These are phyloP conservation scores for Crotalus tigris DNA, from an alignment of 2,113 vertebrate species.

Conservation along the genomic window DNA sequence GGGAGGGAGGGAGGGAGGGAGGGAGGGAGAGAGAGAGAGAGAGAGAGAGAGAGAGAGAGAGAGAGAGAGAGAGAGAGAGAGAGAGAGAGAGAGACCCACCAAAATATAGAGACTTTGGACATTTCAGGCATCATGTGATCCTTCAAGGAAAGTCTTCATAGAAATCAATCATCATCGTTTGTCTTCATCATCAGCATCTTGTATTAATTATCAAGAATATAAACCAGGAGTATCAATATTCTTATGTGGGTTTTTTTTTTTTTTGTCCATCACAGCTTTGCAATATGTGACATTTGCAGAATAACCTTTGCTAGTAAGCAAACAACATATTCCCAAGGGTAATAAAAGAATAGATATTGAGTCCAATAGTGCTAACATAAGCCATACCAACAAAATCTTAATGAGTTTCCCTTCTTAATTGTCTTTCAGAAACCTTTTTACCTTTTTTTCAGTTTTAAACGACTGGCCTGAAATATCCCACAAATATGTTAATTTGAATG, in stretches of 20 bases:
- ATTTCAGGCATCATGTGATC: neutral
- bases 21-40: neutral
- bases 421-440: neutral
- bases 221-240: neutral
- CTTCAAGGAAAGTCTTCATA: neutral
- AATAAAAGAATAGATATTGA: neutral
- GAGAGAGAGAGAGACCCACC: neutral
- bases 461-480: neutral
- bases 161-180: neutral
- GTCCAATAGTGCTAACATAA: neutral
- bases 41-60: neutral
- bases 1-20: accelerated
- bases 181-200: neutral
- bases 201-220: neutral
- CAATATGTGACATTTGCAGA: neutral
- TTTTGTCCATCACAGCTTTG: neutral
- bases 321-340: neutral
- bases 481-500: neutral
- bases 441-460: neutral
- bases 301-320: neutral
- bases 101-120: neutral
- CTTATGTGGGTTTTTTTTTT: neutral
- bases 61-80: neutral
- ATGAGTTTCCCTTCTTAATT: neutral
- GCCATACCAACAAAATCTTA: neutral